A percentile compares a stretch with the other conserved stretches of the same genome.
Evolutionary conservation across 1,140 invertebrate genomes (phyloP).

Genomic region (Hestina assimilis): DNA sequence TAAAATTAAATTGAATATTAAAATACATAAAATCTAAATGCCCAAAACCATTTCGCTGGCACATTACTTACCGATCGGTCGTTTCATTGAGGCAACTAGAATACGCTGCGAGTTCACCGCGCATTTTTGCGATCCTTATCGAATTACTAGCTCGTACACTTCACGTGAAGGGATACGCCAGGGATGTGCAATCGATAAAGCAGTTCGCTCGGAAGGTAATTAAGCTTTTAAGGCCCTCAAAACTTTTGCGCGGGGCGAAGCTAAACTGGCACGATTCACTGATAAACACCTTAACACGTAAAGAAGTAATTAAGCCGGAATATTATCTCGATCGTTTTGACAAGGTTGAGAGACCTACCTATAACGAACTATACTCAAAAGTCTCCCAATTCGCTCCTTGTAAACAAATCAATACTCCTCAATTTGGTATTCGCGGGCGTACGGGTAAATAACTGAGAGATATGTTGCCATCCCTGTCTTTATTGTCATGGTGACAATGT

Average conservation of each 20-base stretch:
- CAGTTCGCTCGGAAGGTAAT: constrained; percentile 52
- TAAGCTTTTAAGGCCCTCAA: constrained; percentile 62
- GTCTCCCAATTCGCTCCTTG: constrained; percentile 54
- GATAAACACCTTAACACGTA: constrained; percentile 66
- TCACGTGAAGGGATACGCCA: constrained; percentile 45
- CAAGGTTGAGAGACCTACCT: constrained; percentile 64
- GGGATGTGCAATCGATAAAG: constrained; percentile 69
- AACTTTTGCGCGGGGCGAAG: constrained; percentile 47
- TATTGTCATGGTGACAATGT: constrained; percentile 16
- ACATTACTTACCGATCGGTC: constrained; percentile 50
- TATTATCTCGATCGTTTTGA: constrained; percentile 72
- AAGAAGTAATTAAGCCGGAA: constrained; percentile 65
- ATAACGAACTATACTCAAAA: constrained; percentile 42
- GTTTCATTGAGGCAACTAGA: constrained; percentile 39
- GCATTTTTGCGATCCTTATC: constrained; percentile 66
- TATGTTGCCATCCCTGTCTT: constrained; percentile 33
- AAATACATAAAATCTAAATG: neutral
- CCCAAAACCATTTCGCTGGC: neutral
- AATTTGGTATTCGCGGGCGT: constrained; percentile 60
- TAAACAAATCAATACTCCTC: constrained; percentile 76
- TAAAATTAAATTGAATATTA: constrained; percentile 6
- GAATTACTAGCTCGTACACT: constrained; percentile 35
- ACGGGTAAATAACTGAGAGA: constrained; percentile 27
- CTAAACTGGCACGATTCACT: constrained; percentile 58
- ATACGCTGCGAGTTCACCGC: constrained; percentile 41